Evolutionary conservation across 2,113 vertebrate species (phyloP).

Genomic region (Anseranas semipalmata): DNA sequence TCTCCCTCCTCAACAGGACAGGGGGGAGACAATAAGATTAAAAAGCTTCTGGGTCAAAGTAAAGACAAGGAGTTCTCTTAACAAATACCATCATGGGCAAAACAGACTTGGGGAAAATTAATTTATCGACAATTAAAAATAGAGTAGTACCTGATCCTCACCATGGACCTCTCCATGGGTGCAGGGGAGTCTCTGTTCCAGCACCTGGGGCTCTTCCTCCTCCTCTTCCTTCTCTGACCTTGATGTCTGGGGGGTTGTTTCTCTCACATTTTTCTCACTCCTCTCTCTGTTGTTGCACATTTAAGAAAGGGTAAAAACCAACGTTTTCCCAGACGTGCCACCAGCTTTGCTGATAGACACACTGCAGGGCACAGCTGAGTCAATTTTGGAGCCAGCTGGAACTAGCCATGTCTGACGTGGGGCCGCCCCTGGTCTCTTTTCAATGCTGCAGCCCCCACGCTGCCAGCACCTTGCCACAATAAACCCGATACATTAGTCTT

Average conservation of each 20-base stretch:
- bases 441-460: not conserved
- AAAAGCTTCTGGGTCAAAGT: not conserved
- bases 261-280: not conserved
- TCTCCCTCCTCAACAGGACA: not conserved
- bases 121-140: not conserved
- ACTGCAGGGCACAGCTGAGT: too few relatives aligned
- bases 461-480: not conserved
- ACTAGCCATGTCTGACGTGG: not conserved
- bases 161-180: rapidly evolving
- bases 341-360: not conserved
- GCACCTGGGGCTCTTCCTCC: not conserved
- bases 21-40: not conserved
- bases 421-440: not conserved
- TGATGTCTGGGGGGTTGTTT: not conserved
- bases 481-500: not conserved
- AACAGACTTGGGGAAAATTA: not conserved
- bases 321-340: not conserved
- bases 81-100: not conserved
- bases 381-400: not conserved
- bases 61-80: not conserved
- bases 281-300: not conserved
- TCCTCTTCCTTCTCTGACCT: not conserved
- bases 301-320: too few relatives aligned
- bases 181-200: not conserved
- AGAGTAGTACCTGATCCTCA: too few relatives aligned